phyloP scores from a whole-genome alignment of 1,140 invertebrate species.

The Drosophila kepulauana region DNA sequence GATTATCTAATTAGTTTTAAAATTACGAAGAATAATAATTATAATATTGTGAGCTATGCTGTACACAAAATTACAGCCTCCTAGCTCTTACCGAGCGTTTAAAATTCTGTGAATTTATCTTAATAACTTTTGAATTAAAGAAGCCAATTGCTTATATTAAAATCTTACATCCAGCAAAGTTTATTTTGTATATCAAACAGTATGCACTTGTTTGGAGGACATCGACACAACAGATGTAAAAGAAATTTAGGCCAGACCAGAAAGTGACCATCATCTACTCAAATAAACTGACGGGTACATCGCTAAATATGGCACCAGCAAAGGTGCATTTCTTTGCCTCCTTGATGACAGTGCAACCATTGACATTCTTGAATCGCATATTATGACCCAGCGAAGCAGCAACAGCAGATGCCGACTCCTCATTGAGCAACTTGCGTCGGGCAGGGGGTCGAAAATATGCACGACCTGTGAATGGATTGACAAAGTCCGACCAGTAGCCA shows the following conservation, averaged over 20 bases:
- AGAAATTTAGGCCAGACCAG: background rate
- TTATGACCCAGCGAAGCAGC: slow-evolving; percentile 26
- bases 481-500: slow-evolving; percentile 69
- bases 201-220: slow-evolving; percentile 15
- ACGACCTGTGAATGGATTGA: slow-evolving; percentile 66
- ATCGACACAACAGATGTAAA: slow-evolving; percentile 8
- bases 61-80: no score
- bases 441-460: slow-evolving; percentile 43
- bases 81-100: no score
- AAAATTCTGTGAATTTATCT: no score
- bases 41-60: no score
- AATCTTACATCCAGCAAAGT: no score
- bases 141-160: no score
- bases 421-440: background rate
- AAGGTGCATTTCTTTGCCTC: slow-evolving; percentile 46
- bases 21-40: no score
- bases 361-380: slow-evolving; percentile 21
- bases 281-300: slow-evolving; percentile 45
- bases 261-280: background rate
- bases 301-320: slow-evolving; percentile 60
- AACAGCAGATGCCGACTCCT: background rate
- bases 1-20: no score
- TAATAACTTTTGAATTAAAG: no score
- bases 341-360: slow-evolving; percentile 58
- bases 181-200: slow-evolving; percentile 1